Evolutionary conservation across 2,888 invertebrate genomes (phyloP).

Genomic region (Pseudococcus viburni): DNA sequence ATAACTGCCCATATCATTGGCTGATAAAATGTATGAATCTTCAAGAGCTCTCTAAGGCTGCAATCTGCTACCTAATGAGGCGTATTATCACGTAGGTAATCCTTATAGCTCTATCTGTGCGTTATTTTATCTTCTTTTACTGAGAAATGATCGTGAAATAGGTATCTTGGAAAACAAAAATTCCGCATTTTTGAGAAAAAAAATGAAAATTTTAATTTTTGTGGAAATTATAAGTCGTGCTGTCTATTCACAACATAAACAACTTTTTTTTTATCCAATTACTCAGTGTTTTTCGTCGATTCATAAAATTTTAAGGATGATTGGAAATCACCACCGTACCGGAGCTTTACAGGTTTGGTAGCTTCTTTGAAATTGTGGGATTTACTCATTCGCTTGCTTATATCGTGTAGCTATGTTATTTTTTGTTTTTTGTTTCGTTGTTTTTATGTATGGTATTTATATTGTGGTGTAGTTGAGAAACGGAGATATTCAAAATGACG

Average conservation of each 20-base stretch:
- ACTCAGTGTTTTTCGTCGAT: too few species aligned
- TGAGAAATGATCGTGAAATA: too few species aligned
- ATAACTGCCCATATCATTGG: not conserved
- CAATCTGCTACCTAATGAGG: not conserved
- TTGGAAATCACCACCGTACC: not conserved
- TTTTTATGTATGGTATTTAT: slow-evolving; percentile 59
- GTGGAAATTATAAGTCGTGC: too few species aligned
- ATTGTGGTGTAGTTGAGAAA: slow-evolving; percentile 64
- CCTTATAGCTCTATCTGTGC: not conserved
- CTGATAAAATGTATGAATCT: slow-evolving; percentile 5
- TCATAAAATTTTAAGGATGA: not conserved
- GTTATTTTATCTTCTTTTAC: too few species aligned
- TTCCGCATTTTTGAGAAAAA: too few species aligned
- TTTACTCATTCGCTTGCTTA: not conserved
- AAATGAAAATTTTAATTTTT: too few species aligned
- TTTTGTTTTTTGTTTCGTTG: slow-evolving; percentile 40
- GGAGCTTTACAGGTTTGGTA: not conserved
- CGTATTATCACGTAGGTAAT: not conserved
- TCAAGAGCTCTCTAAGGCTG: not conserved
- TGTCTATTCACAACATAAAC: too few species aligned
- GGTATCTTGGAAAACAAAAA: too few species aligned
- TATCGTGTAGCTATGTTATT: slow-evolving; percentile 4
- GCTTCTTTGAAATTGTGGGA: not conserved
- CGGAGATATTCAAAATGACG: slow-evolving; percentile 64
- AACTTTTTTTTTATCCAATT: too few species aligned